Conservation (phyloP, 2,113 vertebrate genomes). For the Candoia aspera region DNA sequence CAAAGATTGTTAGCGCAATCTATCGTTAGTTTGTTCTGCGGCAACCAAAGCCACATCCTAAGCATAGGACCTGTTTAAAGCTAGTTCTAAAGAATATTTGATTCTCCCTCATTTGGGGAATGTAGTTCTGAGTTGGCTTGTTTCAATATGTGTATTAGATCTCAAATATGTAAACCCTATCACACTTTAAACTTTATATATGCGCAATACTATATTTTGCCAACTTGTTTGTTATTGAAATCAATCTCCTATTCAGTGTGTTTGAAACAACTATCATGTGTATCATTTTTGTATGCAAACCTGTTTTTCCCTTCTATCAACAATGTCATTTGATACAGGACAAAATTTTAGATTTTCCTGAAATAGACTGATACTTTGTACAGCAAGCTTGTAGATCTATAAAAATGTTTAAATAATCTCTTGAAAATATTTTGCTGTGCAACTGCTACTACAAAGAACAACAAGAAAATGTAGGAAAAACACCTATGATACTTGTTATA, state of each 20-base stretch:
- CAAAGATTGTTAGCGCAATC: background rate
- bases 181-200: background rate
- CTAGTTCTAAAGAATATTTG: constrained; percentile 49
- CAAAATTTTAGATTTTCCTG: constrained; percentile 43
- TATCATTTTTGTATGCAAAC: constrained; percentile 28
- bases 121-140: background rate
- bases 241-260: background rate
- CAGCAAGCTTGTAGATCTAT: constrained; percentile 51
- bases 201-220: too few relatives aligned
- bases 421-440: constrained; percentile 42
- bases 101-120: constrained; percentile 2
- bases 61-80: constrained; percentile 48
- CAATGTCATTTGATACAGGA: constrained; percentile 33
- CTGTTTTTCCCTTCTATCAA: constrained; percentile 45
- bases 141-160: background rate
- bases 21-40: background rate
- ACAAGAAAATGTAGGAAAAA: constrained; percentile 63
- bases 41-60: constrained; percentile 36
- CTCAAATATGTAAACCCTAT: background rate
- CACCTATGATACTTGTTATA: constrained; percentile 59
- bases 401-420: constrained; percentile 49
- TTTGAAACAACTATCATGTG: constrained; percentile 39
- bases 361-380: constrained; percentile 64
- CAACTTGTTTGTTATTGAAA: background rate
- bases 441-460: constrained; percentile 52